Conservation (phyloP, 2,888 invertebrate genomes). For the Temnothorax ravouxi region DNA sequence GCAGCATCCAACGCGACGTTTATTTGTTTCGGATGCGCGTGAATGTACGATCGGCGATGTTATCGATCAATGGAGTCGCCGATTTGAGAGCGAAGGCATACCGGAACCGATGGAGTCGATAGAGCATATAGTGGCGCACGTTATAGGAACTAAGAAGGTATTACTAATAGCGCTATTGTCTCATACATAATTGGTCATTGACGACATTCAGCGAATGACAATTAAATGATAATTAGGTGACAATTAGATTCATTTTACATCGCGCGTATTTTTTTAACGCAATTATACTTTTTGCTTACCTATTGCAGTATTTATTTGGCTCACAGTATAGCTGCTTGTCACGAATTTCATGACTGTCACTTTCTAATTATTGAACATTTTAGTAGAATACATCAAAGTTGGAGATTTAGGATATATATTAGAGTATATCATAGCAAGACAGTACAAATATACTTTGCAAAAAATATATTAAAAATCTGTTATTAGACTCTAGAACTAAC, state of each 20-base stretch:
- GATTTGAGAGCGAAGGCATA: slow-evolving; percentile 86
- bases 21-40: slow-evolving; percentile 40
- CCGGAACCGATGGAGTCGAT: slow-evolving; percentile 88
- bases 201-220: neutral
- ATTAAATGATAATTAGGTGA: neutral
- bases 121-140: slow-evolving; percentile 88
- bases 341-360: neutral
- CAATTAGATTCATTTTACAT: neutral
- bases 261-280: neutral
- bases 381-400: neutral
- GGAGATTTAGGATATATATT: neutral
- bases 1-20: slow-evolving; percentile 29
- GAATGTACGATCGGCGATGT: slow-evolving; percentile 75
- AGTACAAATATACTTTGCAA: neutral
- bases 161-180: neutral
- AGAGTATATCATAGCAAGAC: neutral
- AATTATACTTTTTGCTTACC: neutral
- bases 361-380: neutral
- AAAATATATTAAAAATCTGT: neutral
- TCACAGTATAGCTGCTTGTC: neutral
- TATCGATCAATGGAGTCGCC: slow-evolving; percentile 86
- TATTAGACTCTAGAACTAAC: neutral
- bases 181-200: neutral
- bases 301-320: neutral
- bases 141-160: slow-evolving; percentile 88